Evolutionary conservation across 2,113 vertebrate genomes (phyloP), one percentile per base, ranked within the genome.

Genomic region (Nipponia nippon): DNA sequence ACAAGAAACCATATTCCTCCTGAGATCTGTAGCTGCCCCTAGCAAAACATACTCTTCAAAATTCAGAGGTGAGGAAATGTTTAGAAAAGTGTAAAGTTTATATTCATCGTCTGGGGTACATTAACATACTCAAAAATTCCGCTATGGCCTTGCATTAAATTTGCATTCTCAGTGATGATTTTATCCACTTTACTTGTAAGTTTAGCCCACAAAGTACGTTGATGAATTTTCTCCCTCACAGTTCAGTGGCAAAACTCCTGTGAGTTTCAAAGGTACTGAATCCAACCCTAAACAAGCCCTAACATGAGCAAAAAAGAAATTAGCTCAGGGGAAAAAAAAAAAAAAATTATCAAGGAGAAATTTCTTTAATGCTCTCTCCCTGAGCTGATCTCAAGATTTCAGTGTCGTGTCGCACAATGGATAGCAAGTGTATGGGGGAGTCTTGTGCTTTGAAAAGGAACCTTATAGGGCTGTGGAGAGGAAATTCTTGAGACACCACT

Each of bases 401-500:
- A 65, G 14, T 1, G 2, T 77, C 80, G 8, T 49, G 17, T 76
- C 46, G 53, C 29, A 61, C 26, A 65, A 26, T 14, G 58, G 38
- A 47, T 44, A 95, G 42, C n/a, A 81, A 83, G 15, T 16, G 9
- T 62, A 66, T 2, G 4, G 59, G 42, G 17, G 42, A 87, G 49
- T 23, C 34, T 20, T 72, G 34, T 86, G 40, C 78, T 88, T 70
- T 65, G 22, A 47, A 93, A 86, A 70, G 30, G 30, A 82, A 44
- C 65, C 59, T 89, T 32, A 27, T 13, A 61, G 58, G 55, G 46
- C 34, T 42, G 36, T 36, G 27, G 53, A 61, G 38, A 94, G 93
- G 91, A 97, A 97, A 90, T 89, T 89, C 89, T 89, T 89, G 79
- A 95, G 93, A 86, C 72, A 78, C n/a, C 46, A 36, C 25, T 77